A percentile compares a stretch with the other conserved stretches of the same genome.
Conservation (phyloP, 2,888 invertebrate genomes). For the Harpagoxenus sublaevis region DNA sequence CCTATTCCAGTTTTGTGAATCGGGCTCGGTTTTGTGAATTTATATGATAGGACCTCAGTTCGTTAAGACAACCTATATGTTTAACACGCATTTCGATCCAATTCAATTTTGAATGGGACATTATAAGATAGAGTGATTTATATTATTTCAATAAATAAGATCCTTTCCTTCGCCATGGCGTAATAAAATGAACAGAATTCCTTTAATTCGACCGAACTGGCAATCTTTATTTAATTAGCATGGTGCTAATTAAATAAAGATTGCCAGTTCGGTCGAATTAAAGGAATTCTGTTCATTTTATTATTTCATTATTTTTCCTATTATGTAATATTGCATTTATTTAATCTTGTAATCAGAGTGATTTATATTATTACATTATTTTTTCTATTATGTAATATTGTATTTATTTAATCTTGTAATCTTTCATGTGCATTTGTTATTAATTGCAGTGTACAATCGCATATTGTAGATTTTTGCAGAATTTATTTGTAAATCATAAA, state of each 20-base stretch:
- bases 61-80: conserved; percentile 14
- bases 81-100: background rate
- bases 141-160: background rate
- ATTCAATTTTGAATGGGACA: background rate
- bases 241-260: too few species aligned
- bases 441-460: background rate
- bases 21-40: conserved; percentile 1
- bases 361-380: conserved; percentile 23
- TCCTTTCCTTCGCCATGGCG: too few species aligned
- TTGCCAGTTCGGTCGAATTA: too few species aligned
- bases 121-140: conserved; percentile 1
- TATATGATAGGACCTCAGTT: conserved; percentile 13
- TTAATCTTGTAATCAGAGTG: background rate
- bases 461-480: background rate
- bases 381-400: background rate
- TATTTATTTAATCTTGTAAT: background rate
- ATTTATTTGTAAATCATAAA: background rate
- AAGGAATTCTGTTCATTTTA: too few species aligned
- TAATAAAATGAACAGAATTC: too few species aligned
- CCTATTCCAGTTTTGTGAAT: conserved; percentile 21
- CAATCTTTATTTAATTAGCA: too few species aligned
- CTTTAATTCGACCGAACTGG: too few species aligned
- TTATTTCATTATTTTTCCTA: too few species aligned
- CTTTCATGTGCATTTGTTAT: too few species aligned
- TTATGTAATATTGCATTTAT: too few species aligned